Evolutionary conservation across 2,113 vertebrate genomes (phyloP).

Genomic region (Etia nguti): DNA sequence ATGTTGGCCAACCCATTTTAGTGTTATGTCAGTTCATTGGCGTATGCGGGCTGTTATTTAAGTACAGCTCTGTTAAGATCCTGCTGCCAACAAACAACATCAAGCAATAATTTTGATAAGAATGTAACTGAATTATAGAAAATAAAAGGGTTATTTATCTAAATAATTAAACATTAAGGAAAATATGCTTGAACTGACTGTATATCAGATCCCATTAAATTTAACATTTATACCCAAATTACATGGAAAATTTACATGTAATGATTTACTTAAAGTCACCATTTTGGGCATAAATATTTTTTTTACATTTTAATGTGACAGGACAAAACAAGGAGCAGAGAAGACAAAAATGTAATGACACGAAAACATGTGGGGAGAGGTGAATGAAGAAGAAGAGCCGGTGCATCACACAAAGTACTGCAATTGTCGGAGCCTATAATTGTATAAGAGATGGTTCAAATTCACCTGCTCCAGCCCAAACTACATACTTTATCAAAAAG

Average conservation of each 20-base stretch:
- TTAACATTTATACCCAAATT: not conserved
- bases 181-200: not conserved
- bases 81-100: rapidly evolving
- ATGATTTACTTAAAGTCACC: not conserved
- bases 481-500: too few species aligned
- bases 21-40: not conserved
- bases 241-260: not conserved
- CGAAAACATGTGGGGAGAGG: not conserved
- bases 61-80: not conserved
- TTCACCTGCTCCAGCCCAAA: too few species aligned
- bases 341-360: not conserved
- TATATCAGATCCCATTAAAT: not conserved
- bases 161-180: not conserved
- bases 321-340: not conserved
- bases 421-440: not conserved
- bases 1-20: not conserved
- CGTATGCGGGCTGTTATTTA: not conserved
- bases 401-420: not conserved
- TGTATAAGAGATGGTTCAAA: not conserved
- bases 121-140: not conserved
- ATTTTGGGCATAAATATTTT: not conserved
- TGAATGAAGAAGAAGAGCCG: not conserved
- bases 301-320: not conserved
- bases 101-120: not conserved
- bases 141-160: not conserved